Evolutionary conservation across 2,113 vertebrate genomes (phyloP).

Genomic region (Lucifuga dentata): DNA sequence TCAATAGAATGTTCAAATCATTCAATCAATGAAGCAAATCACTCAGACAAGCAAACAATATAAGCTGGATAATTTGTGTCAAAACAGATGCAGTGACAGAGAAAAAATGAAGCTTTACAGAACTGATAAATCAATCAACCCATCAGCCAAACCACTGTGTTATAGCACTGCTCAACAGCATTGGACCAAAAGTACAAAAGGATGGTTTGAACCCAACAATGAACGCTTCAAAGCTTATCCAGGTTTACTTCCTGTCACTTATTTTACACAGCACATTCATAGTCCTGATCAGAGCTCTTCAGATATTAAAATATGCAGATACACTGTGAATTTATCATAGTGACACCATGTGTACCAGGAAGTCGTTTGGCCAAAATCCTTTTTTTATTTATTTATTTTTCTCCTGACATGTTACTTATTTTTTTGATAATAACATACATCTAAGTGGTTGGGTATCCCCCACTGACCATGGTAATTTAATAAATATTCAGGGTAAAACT

Average conservation of each 20-base stretch:
- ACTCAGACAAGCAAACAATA: slow-evolving; percentile 8
- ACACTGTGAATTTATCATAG: too few relatives aligned
- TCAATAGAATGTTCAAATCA: slow-evolving; percentile 49
- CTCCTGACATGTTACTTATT: neutral
- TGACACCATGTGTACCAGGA: neutral
- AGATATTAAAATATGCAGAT: too few relatives aligned
- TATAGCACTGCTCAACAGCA: too few relatives aligned
- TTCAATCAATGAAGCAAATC: slow-evolving; percentile 39
- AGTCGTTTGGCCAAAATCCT: neutral
- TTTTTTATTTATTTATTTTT: too few relatives aligned
- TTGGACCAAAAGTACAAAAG: neutral
- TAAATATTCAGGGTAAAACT: too few relatives aligned
- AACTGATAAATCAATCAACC: slow-evolving; percentile 11
- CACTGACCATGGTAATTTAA: too few relatives aligned
- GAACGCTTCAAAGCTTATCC: neutral
- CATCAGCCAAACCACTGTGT: neutral
- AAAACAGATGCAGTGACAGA: slow-evolving; percentile 1
- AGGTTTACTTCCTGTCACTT: slow-evolving; percentile 22
- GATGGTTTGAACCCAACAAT: neutral
- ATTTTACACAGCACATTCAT: neutral
- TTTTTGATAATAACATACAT: too few relatives aligned
- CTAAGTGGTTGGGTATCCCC: too few relatives aligned
- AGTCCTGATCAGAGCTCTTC: neutral
- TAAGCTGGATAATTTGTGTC: slow-evolving; percentile 5
- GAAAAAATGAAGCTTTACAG: neutral